Evolutionary conservation across 2,888 invertebrate genomes (phyloP).

Genomic region (Timandra comae): DNA sequence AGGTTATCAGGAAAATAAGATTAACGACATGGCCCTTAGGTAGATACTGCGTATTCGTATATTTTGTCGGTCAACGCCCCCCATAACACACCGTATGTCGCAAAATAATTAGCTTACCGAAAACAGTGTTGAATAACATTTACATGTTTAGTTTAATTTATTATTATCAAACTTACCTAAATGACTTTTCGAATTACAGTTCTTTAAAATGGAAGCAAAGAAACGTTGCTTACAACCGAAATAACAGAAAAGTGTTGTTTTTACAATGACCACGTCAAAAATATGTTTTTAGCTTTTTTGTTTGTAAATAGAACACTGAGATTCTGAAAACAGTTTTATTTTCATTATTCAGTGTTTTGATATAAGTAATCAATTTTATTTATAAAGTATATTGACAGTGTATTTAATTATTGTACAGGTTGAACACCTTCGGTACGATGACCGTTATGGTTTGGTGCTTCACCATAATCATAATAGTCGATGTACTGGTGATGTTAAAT

Average conservation of each 20-base stretch:
- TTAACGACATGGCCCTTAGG: slow-evolving; percentile 36
- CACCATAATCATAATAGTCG: slow-evolving; percentile 22
- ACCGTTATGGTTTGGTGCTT: slow-evolving; percentile 37
- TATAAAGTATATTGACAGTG: no score
- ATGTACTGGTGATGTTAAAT: slow-evolving; percentile 11
- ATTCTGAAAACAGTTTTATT: no score
- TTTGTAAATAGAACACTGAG: no score
- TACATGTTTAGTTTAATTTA: slow-evolving; percentile 13
- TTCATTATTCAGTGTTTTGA: no score
- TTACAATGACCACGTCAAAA: no score
- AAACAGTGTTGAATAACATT: slow-evolving; percentile 19
- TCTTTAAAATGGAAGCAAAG: no score
- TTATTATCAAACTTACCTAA: no score
- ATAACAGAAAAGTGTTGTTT: no score
- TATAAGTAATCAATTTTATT: no score
- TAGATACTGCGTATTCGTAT: slow-evolving; percentile 8
- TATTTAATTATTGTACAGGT: slow-evolving; percentile 9
- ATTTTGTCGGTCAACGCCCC: slow-evolving; percentile 46
- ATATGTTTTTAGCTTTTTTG: no score
- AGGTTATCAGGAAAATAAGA: slow-evolving; percentile 44
- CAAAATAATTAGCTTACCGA: slow-evolving; percentile 34
- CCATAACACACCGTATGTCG: slow-evolving; percentile 25
- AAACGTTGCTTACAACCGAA: no score
- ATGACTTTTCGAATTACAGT: no score
- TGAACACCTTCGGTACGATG: slow-evolving; percentile 35